Evolutionary conservation across 2,113 vertebrate species (phyloP), one percentile per base, ranked within the genome.

Genomic region (Ciconia maguari): DNA sequence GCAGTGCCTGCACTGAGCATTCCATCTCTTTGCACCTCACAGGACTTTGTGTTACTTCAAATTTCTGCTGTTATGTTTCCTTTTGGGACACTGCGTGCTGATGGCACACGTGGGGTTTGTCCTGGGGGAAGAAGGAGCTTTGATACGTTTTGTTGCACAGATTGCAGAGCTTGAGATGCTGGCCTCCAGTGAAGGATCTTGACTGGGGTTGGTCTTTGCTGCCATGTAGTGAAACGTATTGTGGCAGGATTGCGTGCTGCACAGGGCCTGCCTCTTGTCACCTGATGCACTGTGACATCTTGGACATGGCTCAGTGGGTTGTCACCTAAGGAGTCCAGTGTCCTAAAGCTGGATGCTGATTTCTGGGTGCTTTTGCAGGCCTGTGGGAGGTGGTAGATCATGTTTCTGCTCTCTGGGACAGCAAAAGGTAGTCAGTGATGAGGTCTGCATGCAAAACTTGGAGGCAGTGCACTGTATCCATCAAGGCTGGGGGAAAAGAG

Each of bases 101-200:
- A 48, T 4, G 55, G 26, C 15, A 46, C 21, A 9, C 0, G 0
- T 34, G 32, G 24, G 6, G 4, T 49, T 89, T 84, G 21, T 68
- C 15, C 48, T 48, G 52, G 11, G 27, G 20, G 24, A 42, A 69
- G 36, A 58, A 57, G 51, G 29, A 57, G 7, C 38, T 90, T 83
- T 58, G 25, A 32, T 87, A 19, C n/a, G 3, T 46, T 46, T 34
- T 16, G 25, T 16, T 62, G 20, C 27, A 30, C 21, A 27, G 18
- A 27, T n/a, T 54, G 55, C 25, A 84, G 61, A 54, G 38, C 32
- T 79, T 2, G 1, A 66, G 55, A 11, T 36, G 49, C 22, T 80
- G n/a, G 13, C 22, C 26, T 92, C n/a, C 26, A 18, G 21, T 42
- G 26, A 34, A 71, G 13, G n/a, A 10, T 36, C 51, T 70, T 75